Conservation (phyloP, 2,797 vertebrate genomes). For the Philypnodon macrostomus region DNA sequence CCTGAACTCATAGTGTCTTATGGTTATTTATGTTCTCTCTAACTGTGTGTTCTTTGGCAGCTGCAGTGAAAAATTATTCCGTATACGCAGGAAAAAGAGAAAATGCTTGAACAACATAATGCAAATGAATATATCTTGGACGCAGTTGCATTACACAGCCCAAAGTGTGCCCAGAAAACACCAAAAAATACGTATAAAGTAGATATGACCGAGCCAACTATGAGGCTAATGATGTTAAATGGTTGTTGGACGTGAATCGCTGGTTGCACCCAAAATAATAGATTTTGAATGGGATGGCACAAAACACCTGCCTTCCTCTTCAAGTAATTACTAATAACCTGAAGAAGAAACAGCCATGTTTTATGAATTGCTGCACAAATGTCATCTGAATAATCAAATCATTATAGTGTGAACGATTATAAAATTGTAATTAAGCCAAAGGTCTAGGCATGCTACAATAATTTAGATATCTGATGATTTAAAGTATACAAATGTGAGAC, state of each 20-base stretch:
- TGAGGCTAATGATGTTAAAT: slow-evolving; percentile 27
- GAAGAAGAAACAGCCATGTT: background rate
- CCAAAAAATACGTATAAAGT: slow-evolving; percentile 34
- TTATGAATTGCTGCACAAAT: background rate
- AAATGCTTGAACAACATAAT: slow-evolving; percentile 36
- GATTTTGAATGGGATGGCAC: slow-evolving; percentile 22
- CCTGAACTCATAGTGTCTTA: slow-evolving; percentile 12
- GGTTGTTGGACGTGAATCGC: slow-evolving; percentile 27
- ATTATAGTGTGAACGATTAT: no score
- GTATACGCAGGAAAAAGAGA: slow-evolving; percentile 20
- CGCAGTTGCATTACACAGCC: slow-evolving; percentile 8
- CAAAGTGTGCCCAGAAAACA: slow-evolving; percentile 20
- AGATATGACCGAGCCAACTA: slow-evolving; percentile 9
- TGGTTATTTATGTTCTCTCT: slow-evolving; percentile 18
- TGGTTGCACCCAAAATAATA: slow-evolving; percentile 31
- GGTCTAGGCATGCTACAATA: no score
- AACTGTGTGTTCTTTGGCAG: slow-evolving; percentile 13
- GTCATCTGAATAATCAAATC: no score
- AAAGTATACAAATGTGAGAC: no score
- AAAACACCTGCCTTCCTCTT: slow-evolving; percentile 33
- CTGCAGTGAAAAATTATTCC: slow-evolving; percentile 26
- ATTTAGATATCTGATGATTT: no score
- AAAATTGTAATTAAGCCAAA: no score
- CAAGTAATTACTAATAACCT: slow-evolving; percentile 46
- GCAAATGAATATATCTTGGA: slow-evolving; percentile 34